Evolutionary conservation across 2,888 invertebrate species (phyloP).

Genomic region (Brassicogethes aeneus): DNA sequence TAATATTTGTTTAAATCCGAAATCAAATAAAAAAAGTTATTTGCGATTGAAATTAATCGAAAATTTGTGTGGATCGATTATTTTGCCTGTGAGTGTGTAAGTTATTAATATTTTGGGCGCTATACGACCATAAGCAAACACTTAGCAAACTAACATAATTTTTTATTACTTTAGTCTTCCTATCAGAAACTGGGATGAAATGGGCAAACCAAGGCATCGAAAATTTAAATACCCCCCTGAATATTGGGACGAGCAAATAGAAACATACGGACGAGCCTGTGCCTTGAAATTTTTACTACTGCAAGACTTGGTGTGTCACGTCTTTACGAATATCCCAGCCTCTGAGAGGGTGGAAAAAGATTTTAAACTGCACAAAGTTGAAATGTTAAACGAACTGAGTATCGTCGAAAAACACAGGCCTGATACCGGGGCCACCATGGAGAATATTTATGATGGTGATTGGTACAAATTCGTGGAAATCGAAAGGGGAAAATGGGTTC

Average conservation of each 20-base stretch:
- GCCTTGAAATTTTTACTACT: conserved; percentile 30
- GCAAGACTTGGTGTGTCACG: conserved; percentile 28
- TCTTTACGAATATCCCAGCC: conserved; percentile 34
- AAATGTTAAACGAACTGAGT: conserved; percentile 24
- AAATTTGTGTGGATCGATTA: too few species aligned
- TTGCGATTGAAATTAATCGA: too few species aligned
- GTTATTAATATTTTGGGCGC: too few species aligned
- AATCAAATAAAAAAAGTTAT: too few species aligned
- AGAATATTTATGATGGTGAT: conserved; percentile 27
- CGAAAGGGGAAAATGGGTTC: conserved; percentile 35
- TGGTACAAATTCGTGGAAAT: conserved; percentile 38
- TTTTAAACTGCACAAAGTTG: conserved; percentile 26
- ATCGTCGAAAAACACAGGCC: conserved; percentile 22
- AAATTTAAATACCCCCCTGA: not conserved
- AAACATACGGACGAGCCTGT: conserved; percentile 30
- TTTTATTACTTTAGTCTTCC: too few species aligned
- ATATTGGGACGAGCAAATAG: conserved; percentile 29
- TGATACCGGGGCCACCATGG: conserved; percentile 15
- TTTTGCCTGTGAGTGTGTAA: too few species aligned
- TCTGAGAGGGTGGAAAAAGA: conserved; percentile 16
- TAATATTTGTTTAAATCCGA: too few species aligned
- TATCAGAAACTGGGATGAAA: not conserved
- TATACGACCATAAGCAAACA: too few species aligned
- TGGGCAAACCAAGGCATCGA: not conserved
- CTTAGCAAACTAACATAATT: too few species aligned